A percentile compares a stretch with the other conserved stretches of the same genome.
These are phyloP conservation scores for Heliocidaris tuberculata DNA, from an alignment of 35 echinoderm and acorn worm species.

Conservation along the genomic window DNA sequence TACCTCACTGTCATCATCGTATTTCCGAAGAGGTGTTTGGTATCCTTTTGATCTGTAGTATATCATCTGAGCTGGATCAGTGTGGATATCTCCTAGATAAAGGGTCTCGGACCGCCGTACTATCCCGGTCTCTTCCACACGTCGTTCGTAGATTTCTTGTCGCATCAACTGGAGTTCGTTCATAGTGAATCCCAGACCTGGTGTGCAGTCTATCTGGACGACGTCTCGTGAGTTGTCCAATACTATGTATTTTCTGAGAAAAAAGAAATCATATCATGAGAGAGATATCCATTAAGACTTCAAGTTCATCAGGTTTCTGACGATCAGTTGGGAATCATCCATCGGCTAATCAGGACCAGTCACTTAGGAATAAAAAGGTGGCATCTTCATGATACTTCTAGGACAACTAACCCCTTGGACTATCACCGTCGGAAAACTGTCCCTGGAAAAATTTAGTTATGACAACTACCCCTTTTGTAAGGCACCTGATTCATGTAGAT, in stretches of 20 bases:
- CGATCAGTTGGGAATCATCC: too few species aligned
- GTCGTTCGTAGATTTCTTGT: slow-evolving; percentile 58
- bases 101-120: slow-evolving; percentile 52
- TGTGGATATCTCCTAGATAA: slow-evolving; percentile 76
- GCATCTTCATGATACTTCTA: too few species aligned
- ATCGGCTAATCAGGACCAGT: too few species aligned
- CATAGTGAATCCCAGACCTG: slow-evolving; percentile 69
- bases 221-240: slow-evolving; percentile 63
- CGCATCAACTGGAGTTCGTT: slow-evolving; percentile 85
- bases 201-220: slow-evolving; percentile 58
- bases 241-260: slow-evolving; percentile 57
- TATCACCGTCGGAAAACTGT: too few species aligned
- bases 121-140: slow-evolving; percentile 33
- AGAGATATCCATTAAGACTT: too few species aligned
- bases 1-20: slow-evolving; percentile 48
- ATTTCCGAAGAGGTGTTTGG: slow-evolving; percentile 75
- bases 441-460: too few species aligned
- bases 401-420: too few species aligned
- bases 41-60: slow-evolving; percentile 71
- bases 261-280: not conserved
- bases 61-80: slow-evolving; percentile 40
- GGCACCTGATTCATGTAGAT: too few species aligned
- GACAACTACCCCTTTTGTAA: too few species aligned
- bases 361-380: too few species aligned
- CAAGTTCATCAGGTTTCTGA: too few species aligned